Base-by-base conservation (phyloP, 2,113 vertebrate species). In the Hemibagrus wyckioides region DNA sequence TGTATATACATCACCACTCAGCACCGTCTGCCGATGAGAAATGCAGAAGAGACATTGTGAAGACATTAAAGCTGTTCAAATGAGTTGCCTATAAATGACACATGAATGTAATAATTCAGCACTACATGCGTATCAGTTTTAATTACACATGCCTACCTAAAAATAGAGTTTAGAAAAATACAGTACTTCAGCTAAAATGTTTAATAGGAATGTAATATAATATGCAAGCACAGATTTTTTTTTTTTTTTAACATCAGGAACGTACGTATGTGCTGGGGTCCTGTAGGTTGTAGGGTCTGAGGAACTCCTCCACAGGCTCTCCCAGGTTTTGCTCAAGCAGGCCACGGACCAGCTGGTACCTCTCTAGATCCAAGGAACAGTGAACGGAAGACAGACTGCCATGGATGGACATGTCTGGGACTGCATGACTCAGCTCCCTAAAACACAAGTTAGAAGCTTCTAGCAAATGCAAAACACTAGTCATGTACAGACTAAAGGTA, bases 1-100 rank as follows among this genome's bases (percentile, higher is more conserved):
- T 0, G 96, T 98, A 85, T 97, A 99, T 7, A 99, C 98, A 39
- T 99, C 97, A 88, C 98, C 98, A 88, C 97, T 98, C 86, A 99
- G 91, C 87, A 99, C 96, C 65, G 98, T 99, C 98, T 99, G 91
- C 39, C 92, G 92, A 48, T 54, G 23, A 79, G 15, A 80, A 41
- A 57, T 48, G 56, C 57, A 86, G 33, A 52, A 39, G 57, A 76
- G n/a, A n/a, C n/a, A n/a, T n/a, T n/a, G 59, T 33, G 10, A 82
- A 73, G 23, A 65, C 21, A 76, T 83, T 67, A n/a, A n/a, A 36
- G 65, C 48, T 25, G 36, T 41, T 67, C 7, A 77, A 82, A 75
- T 65, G 25, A 63, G 41, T 65, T 28, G 63, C 30, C n/a, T 73
- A 36, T 67, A 54, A 83, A 39, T 44, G 54, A 59, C 65, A 4